Conservation (phyloP, 1,140 invertebrate genomes). For the Hylaeus volcanicus region DNA sequence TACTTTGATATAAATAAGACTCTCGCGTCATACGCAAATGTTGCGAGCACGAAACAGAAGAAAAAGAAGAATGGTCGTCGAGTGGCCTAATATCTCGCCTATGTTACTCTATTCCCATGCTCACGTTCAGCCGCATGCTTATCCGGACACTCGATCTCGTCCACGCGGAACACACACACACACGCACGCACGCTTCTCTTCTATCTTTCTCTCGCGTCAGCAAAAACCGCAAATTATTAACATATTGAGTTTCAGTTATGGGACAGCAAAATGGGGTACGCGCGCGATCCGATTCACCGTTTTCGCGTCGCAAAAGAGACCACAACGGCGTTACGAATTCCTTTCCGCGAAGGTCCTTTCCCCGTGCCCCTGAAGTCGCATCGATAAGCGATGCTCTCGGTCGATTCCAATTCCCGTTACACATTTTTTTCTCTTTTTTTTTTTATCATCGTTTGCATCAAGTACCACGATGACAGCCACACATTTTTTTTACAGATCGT, state of each 20-base stretch:
- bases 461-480: no score
- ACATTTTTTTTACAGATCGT: no score
- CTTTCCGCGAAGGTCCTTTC: not conserved
- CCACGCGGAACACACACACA: slow-evolving; percentile 10
- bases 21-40: slow-evolving; percentile 41
- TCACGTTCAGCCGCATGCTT: slow-evolving; percentile 17
- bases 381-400: not conserved
- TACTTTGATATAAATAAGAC: slow-evolving; percentile 57
- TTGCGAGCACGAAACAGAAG: slow-evolving; percentile 23
- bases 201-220: slow-evolving; percentile 16
- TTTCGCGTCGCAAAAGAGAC: not conserved
- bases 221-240: slow-evolving; percentile 55
- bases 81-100: slow-evolving; percentile 42
- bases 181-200: not conserved
- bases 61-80: slow-evolving; percentile 44
- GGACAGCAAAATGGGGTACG: not conserved
- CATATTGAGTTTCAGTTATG: slow-evolving; percentile 39
- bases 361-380: not conserved
- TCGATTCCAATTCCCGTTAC: not conserved
- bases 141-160: slow-evolving; percentile 38
- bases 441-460: no score
- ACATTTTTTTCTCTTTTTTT: no score
- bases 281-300: not conserved
- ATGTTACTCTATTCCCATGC: slow-evolving; percentile 32
- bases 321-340: not conserved